Evolutionary conservation across 2,797 vertebrate species (phyloP).

Genomic region (Synanceia verrucosa): DNA sequence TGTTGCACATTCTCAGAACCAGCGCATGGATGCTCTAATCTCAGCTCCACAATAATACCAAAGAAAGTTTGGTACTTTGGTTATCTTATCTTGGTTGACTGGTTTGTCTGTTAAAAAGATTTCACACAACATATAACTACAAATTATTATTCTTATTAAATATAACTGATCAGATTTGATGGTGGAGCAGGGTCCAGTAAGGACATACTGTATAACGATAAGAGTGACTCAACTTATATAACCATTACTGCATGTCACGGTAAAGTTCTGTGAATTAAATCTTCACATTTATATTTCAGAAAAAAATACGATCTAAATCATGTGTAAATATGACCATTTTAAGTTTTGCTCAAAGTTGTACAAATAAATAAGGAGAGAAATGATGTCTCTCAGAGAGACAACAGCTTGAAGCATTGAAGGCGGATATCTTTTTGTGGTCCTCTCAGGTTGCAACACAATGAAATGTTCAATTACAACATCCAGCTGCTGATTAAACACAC

Average conservation of each 20-base stretch:
- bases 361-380: too few species aligned
- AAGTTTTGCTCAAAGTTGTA: too few species aligned
- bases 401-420: background rate
- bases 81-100: background rate
- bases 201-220: background rate
- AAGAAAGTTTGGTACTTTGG: background rate
- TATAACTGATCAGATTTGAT: background rate
- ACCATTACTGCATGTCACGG: background rate
- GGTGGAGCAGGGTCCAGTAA: background rate
- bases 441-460: background rate
- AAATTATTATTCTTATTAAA: too few species aligned
- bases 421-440: background rate
- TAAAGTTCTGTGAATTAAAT: background rate
- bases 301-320: background rate
- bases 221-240: background rate
- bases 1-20: background rate
- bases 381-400: background rate
- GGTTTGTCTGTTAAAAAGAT: background rate
- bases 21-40: background rate
- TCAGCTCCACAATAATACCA: background rate
- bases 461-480: background rate
- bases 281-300: background rate
- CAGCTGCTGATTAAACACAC: background rate
- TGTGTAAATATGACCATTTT: too few species aligned
- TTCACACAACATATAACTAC: too few species aligned